phyloP scores from a whole-genome alignment of 2,797 vertebrate species.

The Decapterus maruadsi region DNA sequence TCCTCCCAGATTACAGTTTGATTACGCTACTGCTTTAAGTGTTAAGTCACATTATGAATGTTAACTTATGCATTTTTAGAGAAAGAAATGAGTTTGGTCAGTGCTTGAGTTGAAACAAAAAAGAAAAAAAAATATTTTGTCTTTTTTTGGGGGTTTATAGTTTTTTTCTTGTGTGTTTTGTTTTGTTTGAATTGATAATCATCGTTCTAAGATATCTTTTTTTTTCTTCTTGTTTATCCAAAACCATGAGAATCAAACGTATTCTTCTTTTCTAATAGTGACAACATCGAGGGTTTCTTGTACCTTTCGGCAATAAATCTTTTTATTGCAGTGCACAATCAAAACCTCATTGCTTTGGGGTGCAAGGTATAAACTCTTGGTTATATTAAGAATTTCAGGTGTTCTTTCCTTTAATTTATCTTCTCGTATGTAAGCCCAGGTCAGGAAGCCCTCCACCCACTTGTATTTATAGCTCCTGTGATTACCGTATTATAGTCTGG shows the following conservation, averaged over 20 bases:
- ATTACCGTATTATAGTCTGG: slow-evolving; percentile 55
- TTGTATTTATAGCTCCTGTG: slow-evolving; percentile 64
- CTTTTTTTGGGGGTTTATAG: slow-evolving; percentile 24
- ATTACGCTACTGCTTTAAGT: slow-evolving; percentile 81
- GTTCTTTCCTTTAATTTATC: slow-evolving; percentile 52
- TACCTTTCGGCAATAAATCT: slow-evolving; percentile 66
- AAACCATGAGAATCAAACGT: slow-evolving; percentile 44
- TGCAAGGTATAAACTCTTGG: slow-evolving; percentile 57
- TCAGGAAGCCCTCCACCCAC: slow-evolving; percentile 35
- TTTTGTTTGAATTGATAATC: slow-evolving; percentile 58
- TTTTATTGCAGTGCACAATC: slow-evolving; percentile 75
- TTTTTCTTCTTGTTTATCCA: slow-evolving; percentile 61
- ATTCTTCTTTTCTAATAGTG: slow-evolving; percentile 54
- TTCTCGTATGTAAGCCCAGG: slow-evolving; percentile 46
- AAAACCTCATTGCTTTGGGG: slow-evolving; percentile 58
- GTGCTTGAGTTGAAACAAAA: slow-evolving; percentile 59
- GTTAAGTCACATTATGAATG: slow-evolving; percentile 83
- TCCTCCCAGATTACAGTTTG: slow-evolving; percentile 55
- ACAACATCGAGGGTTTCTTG: slow-evolving; percentile 49
- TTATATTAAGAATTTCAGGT: slow-evolving; percentile 59
- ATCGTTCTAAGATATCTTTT: slow-evolving; percentile 58
- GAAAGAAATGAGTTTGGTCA: slow-evolving; percentile 63
- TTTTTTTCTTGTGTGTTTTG: neutral
- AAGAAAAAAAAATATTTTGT: slow-evolving; percentile 53
- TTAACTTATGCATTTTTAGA: slow-evolving; percentile 83